A percentile compares a stretch with the other conserved stretches of the same genome.
phyloP scores from a whole-genome alignment of 2,888 invertebrate species.

The Phragmatobia fuliginosa region DNA sequence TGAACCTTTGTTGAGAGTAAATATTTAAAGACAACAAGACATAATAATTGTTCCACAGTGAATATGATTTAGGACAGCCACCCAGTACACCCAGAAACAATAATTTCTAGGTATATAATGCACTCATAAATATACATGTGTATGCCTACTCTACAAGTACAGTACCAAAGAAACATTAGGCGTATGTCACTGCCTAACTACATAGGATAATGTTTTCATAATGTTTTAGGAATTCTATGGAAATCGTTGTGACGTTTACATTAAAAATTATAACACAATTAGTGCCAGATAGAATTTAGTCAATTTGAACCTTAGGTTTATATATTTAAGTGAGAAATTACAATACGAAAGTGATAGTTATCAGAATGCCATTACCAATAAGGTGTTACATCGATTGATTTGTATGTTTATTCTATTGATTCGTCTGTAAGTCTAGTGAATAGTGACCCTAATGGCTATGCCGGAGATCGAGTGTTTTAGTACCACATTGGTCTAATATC shows the following conservation, averaged over 20 bases:
- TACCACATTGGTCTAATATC: too few species aligned
- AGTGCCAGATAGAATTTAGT: neutral
- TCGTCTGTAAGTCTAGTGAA: too few species aligned
- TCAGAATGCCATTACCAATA: too few species aligned
- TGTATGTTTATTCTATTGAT: too few species aligned
- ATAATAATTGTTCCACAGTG: neutral
- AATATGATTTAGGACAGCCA: constrained; percentile 25
- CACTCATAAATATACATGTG: constrained; percentile 35
- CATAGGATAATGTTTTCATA: constrained; percentile 47
- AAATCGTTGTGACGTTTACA: constrained; percentile 27
- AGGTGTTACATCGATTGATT: too few species aligned
- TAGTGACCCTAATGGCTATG: too few species aligned
- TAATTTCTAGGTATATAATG: constrained; percentile 26
- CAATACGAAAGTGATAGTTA: too few species aligned
- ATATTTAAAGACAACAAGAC: neutral
- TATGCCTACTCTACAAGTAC: constrained; percentile 29
- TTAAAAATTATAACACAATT: neutral
- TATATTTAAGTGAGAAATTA: neutral
- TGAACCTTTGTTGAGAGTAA: too few species aligned
- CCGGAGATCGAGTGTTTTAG: too few species aligned
- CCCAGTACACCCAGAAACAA: constrained; percentile 38
- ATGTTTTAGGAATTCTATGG: constrained; percentile 34
- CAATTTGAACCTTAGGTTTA: neutral
- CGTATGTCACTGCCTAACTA: constrained; percentile 40
- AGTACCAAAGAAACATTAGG: constrained; percentile 40